Base-by-base conservation (phyloP, 2,113 vertebrate genomes). In the Cranoglanis bouderius region DNA sequence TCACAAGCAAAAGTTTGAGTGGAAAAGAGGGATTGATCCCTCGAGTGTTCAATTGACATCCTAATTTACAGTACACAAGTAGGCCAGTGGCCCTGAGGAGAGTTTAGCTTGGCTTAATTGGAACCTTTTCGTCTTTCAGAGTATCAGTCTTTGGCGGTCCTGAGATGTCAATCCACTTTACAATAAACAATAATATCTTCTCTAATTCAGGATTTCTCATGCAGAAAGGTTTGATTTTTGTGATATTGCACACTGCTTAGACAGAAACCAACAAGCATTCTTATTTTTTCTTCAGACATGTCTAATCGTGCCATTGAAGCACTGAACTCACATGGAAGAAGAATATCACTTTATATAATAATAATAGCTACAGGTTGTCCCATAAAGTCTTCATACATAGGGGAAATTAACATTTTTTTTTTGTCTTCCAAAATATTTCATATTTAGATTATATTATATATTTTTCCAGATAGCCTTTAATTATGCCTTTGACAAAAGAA, bases 31-130 rank as follows among this genome's bases (percentile, higher is more conserved):
- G 78, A 72, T 65, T 74, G 63, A 12, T 86, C 87, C 81, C 87
- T 46, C 6, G 88, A 80, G 86, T 80, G 84, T 85, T 84, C 29
- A 78, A 70, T 86, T 85, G 82, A 90, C 86, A 89, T 90, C 89
- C 87, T 85, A 85, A 89, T 92, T 91, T 90, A 87, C n/a, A n/a
- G n/a, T n/a, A n/a, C 85, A 53, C 85, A 91, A 91, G 87, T 91
- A 90, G 91, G 91, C 75, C 91, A 90, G 87, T 51, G 82, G 55
- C 88, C 67, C 87, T 70, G 53, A 85, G 61, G 91, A 90, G 86
- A 72, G 75, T 86, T 86, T 84, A 84, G 75, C 75, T 85, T 75
- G 43, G 74, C 82, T 91, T 92, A 91, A 91, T 89, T 85, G 84
- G 90, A 82, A 53, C 83, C 65, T 55, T 70, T 53, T 86, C 85